These are phyloP conservation scores for Noctilio leporinus DNA, from an alignment of 2,113 vertebrate species.

Conservation along the genomic window DNA sequence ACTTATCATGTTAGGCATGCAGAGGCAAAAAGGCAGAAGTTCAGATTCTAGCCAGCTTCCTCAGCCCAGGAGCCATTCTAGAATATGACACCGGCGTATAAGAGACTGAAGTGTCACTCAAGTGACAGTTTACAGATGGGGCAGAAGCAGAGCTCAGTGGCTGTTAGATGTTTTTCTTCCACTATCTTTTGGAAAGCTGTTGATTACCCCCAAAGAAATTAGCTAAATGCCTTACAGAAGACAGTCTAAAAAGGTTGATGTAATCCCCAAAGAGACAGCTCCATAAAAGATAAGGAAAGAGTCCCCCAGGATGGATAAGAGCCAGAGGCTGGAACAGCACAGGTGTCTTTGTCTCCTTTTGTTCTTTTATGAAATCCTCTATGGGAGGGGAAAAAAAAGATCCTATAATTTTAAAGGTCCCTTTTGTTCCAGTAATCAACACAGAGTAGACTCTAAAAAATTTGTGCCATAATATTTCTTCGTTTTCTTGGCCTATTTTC, in stretches of 20 bases:
- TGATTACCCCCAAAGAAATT: background rate
- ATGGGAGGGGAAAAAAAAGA: background rate
- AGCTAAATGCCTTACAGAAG: background rate
- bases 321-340: no score
- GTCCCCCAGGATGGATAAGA: background rate
- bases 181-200: background rate
- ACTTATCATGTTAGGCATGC: accelerated
- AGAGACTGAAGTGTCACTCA: no score
- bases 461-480: background rate
- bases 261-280: background rate
- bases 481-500: background rate
- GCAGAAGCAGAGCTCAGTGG: background rate
- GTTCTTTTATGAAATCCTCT: background rate
- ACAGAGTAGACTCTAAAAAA: background rate
- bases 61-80: background rate
- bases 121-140: background rate
- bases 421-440: background rate
- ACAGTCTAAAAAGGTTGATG: background rate
- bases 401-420: background rate
- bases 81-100: accelerated
- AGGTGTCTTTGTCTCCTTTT: background rate
- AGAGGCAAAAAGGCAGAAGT: background rate
- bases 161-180: background rate
- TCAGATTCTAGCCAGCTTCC: background rate
- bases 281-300: background rate